Base-by-base conservation (phyloP, 2,888 invertebrate species). In the Cyclophora albipunctata region DNA sequence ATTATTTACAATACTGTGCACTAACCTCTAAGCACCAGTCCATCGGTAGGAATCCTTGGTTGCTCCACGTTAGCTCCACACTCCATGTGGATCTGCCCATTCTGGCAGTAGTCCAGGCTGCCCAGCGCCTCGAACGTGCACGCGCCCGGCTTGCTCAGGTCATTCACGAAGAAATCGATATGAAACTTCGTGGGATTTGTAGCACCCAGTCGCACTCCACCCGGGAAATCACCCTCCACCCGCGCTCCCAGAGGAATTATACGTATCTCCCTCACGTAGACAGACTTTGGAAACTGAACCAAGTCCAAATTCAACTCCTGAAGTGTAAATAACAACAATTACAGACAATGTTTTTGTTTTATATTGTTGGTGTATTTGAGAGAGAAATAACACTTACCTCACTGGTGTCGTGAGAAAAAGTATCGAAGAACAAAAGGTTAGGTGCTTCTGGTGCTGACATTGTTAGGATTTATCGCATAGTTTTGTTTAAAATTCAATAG, bases 181-280 rank as follows among this genome's bases (percentile, higher is more conserved):
- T 95, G 94, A 71, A 98, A 98, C 70, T 96, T 95, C 0, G 98
- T 97, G 0, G 98, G 98, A 84, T 98, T 98, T 7, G 98, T 98
- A 1, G 98, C 98, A 4, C 98, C 98, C 4, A 98, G 85, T 46
- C 96, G 90, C 7, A 95, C 94, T 41, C 98, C 97, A 20, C 98
- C 98, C 0, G 97, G 97, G 75, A 98, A 97, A 81, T 98, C 97
- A 0, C 97, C 97, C 76, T 97, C 96, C 0, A 98, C 97, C 46
- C 96, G 90, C 1, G 97, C 96, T 40, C 97, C 98, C 20, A 98
- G 84, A 0, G 98, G 98, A 63, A 98, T 97, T 54, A 98, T 96
- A 50, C 98, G 91, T 50, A 98, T 95, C 90, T 98, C 98, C 48
- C 95, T 93, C 37, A 98, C 96, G 70, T 94, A 95, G 0, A 98